Evolutionary conservation across 2,113 vertebrate species (phyloP), one percentile per base, ranked within the genome.

Genomic region (Oxyruncus cristatus): DNA sequence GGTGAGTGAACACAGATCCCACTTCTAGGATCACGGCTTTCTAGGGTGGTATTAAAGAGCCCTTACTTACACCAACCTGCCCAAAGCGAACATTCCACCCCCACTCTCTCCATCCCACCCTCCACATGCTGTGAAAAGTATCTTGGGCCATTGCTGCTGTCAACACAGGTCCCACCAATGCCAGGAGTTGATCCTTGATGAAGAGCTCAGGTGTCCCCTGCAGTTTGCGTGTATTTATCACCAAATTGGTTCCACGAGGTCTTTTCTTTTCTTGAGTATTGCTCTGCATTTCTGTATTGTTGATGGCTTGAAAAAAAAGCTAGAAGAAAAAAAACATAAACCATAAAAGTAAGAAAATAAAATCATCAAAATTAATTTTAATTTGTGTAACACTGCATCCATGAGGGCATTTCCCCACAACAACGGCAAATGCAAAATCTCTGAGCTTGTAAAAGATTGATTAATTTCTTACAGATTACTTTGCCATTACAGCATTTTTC

Each of bases 161-260:
- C 44, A 68, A 21, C 2, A 3, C 19, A 49, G 21, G 2, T 85
- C 20, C 33, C 32, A 44, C 19, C 4, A 0, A 21, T 26, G 28
- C 33, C 1, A 0, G n/a, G 26, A 67, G 9, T 1, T n/a, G 19
- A 67, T 8, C 14, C 19, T 66, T 2, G 0, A 28, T 22, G 58
- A 44, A 84, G 28, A 70, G 26, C 26, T 70, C 50, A 16, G 7
- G 30, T 12, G 8, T 7, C 13, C 30, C 9, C 28, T 53, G 39
- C 33, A 77, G 46, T n/a, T 35, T 37, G 6, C n/a, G 4, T 14
- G 14, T 11, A 11, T 72, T 85, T 88, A 37, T 35, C 33, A 27
- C 32, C 39, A 71, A 87, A 33, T 20, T 14, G 1, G 6, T 84
- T 70, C 26, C 46, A 49, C 5, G 6, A 30, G 28, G 8, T 46